phyloP scores from a whole-genome alignment of 2,888 invertebrate species.

The Lumbricus terrestris region DNA sequence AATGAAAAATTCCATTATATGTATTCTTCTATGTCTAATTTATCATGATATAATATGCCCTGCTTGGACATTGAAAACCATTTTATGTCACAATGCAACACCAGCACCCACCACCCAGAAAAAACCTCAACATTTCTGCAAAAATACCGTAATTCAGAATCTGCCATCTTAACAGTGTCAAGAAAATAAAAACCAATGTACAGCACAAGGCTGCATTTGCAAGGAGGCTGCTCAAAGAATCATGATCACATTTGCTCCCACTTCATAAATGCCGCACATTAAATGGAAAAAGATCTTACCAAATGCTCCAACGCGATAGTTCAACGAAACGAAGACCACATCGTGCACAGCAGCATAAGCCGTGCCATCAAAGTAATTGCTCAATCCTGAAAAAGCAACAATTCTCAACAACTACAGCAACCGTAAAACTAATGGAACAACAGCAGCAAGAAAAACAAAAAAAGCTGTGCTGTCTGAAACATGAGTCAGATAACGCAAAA shows the following conservation, averaged over 20 bases:
- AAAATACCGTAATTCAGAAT: neutral
- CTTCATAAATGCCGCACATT: neutral
- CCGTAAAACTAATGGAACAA: too few species aligned
- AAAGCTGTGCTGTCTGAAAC: neutral
- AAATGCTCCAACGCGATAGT: slow-evolving; percentile 39
- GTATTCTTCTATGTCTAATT: neutral
- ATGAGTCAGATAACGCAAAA: neutral
- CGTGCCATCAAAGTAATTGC: slow-evolving; percentile 32
- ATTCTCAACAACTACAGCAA: neutral
- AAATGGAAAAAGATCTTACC: slow-evolving; percentile 24
- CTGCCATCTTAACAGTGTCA: neutral
- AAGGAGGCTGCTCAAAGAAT: neutral
- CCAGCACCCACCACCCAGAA: neutral
- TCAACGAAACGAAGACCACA: slow-evolving; percentile 36
- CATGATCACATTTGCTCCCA: neutral
- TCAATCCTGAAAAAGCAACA: slow-evolving; percentile 24
- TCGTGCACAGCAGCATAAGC: slow-evolving; percentile 26
- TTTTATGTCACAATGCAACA: neutral
- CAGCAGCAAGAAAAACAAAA: neutral
- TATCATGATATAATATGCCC: neutral
- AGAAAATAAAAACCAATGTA: neutral
- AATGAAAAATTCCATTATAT: neutral
- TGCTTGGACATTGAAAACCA: neutral
- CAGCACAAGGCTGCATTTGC: neutral
- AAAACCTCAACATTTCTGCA: neutral